A percentile compares a stretch with the other conserved stretches of the same genome.
Evolutionary conservation across 2,113 vertebrate species (phyloP).

Genomic region (Lonchura striata): DNA sequence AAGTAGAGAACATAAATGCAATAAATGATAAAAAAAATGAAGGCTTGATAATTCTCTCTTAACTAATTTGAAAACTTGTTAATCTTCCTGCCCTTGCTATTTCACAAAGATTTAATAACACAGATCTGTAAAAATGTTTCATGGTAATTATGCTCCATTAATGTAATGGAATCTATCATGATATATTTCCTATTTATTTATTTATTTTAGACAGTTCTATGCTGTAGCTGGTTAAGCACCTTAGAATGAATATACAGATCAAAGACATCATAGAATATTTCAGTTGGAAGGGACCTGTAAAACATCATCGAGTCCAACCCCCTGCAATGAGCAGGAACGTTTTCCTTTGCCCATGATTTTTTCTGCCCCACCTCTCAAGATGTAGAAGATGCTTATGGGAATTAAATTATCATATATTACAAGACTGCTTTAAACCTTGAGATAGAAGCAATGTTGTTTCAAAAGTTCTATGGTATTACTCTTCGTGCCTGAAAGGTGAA

Average conservation of each 20-base stretch:
- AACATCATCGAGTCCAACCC: fast-evolving
- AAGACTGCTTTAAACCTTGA: not conserved
- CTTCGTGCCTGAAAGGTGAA: not conserved
- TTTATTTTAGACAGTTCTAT: not conserved
- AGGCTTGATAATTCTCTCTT: not conserved
- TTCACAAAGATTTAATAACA: not conserved
- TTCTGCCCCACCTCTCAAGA: not conserved
- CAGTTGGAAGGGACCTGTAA: not conserved
- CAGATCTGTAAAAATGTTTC: not conserved
- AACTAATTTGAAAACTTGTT: constrained; percentile 3
- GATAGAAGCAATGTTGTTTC: not conserved
- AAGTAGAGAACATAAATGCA: not conserved
- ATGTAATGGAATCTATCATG: not conserved
- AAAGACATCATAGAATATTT: not conserved
- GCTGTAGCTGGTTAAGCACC: not conserved
- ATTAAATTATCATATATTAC: not conserved
- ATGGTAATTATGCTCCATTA: not conserved
- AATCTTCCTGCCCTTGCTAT: not conserved
- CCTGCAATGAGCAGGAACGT: not conserved
- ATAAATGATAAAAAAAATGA: not conserved
- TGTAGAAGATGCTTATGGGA: not conserved
- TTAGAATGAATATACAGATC: not conserved
- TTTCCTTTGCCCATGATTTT: not conserved
- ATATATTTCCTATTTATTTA: not conserved
- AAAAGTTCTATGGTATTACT: not conserved